Conservation (phyloP, 2,113 vertebrate genomes). For the Gymnorhina tibicen region DNA sequence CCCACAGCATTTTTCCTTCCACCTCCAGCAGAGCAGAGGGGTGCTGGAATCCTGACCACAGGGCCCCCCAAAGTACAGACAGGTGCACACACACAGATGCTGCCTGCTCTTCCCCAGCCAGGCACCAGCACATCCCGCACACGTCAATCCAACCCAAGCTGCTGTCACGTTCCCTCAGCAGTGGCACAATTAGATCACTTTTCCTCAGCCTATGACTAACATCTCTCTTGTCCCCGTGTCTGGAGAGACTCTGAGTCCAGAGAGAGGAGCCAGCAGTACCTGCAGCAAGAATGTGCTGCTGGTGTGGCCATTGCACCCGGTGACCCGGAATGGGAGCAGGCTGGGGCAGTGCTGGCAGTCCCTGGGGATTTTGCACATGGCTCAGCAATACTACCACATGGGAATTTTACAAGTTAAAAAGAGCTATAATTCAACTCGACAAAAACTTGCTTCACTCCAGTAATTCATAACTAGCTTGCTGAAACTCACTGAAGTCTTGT, state of each 20-base stretch:
- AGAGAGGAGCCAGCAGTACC: neutral
- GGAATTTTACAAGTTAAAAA: neutral
- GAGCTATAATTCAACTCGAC: neutral
- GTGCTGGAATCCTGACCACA: neutral
- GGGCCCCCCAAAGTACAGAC: rapidly evolving
- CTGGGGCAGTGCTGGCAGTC: neutral
- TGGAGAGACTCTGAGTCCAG: neutral
- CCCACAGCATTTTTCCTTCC: neutral
- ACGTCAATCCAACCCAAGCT: rapidly evolving
- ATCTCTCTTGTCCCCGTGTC: neutral
- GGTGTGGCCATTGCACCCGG: rapidly evolving
- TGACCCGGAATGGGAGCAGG: rapidly evolving
- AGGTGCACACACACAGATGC: rapidly evolving
- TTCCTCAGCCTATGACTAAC: neutral
- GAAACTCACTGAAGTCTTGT: neutral
- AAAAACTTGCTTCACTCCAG: neutral
- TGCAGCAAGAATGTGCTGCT: rapidly evolving
- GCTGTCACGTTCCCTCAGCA: neutral
- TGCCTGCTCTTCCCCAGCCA: neutral
- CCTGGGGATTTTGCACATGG: neutral
- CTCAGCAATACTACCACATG: neutral
- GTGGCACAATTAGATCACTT: neutral
- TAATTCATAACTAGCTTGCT: neutral
- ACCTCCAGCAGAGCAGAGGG: neutral
- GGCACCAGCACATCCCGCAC: neutral